phyloP scores from a whole-genome alignment of 2,888 invertebrate genomes.

The Drosophila prostipennis region DNA sequence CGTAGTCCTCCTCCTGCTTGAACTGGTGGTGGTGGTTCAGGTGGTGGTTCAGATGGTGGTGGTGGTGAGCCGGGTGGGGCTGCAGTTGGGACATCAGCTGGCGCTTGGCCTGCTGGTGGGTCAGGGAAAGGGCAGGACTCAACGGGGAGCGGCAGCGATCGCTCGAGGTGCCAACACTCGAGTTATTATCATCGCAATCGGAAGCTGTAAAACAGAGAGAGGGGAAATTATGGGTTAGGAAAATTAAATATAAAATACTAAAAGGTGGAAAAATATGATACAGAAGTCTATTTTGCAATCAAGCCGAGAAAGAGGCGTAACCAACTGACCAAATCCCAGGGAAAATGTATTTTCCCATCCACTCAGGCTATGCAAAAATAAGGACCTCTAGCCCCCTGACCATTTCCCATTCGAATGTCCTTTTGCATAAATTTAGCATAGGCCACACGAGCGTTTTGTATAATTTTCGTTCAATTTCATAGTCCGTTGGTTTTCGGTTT shows the following conservation, averaged over 20 bases:
- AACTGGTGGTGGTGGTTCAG: constrained; percentile 61
- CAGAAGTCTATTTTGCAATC: neutral
- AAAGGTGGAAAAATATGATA: too few species aligned
- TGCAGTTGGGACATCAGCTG: constrained; percentile 55
- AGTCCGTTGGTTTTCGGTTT: constrained; percentile 79
- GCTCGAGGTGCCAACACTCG: constrained; percentile 82
- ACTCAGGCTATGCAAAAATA: constrained; percentile 28
- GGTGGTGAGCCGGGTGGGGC: constrained; percentile 71
- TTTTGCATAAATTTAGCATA: constrained; percentile 79
- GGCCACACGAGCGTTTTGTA: constrained; percentile 60
- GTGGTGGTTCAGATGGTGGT: constrained; percentile 46
- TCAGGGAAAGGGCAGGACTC: constrained; percentile 75
- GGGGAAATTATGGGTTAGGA: constrained; percentile 8
- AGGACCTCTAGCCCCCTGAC: constrained; percentile 6
- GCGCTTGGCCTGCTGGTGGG: constrained; percentile 70
- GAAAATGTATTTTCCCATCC: constrained; percentile 4
- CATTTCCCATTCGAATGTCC: constrained; percentile 48
- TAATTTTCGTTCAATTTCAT: constrained; percentile 83
- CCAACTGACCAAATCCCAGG: constrained; percentile 15
- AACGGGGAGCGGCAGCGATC: constrained; percentile 83
- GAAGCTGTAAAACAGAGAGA: constrained; percentile 69
- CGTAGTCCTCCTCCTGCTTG: constrained; percentile 75
- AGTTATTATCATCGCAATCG: constrained; percentile 83
- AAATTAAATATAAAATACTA: neutral
- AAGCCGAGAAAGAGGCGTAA: constrained; percentile 2